Evolutionary conservation across 2,888 invertebrate species (phyloP).

Genomic region (Empis livida): DNA sequence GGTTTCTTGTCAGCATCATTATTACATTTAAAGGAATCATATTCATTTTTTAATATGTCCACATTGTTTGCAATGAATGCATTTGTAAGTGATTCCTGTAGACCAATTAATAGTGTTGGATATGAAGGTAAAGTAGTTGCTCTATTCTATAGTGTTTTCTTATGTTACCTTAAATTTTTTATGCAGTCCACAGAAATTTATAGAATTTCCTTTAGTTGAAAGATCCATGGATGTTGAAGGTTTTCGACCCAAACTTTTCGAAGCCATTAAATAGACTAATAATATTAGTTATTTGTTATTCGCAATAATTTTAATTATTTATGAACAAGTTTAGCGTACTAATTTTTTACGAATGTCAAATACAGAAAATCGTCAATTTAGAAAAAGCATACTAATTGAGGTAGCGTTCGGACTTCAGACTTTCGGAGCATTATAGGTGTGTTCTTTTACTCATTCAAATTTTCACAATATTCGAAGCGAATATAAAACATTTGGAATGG

Average conservation of each 20-base stretch:
- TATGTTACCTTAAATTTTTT: conserved; percentile 10
- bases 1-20: conserved; percentile 58
- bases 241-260: conserved; percentile 8
- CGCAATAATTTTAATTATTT: no score
- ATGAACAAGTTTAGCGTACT: no score
- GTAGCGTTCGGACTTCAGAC: no score
- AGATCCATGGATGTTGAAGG: conserved; percentile 8
- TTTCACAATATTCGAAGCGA: no score
- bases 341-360: no score
- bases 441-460: no score
- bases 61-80: conserved; percentile 16
- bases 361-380: no score
- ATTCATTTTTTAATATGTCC: conserved; percentile 23
- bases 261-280: no score
- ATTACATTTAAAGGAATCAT: conserved; percentile 25
- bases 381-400: no score
- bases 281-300: no score
- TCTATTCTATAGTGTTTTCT: background rate
- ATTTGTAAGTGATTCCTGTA: background rate
- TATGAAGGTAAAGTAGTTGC: background rate
- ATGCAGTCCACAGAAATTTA: conserved; percentile 13
- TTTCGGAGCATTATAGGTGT: no score
- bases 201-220: conserved; percentile 7
- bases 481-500: no score
- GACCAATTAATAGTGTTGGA: background rate